A percentile compares a stretch with the other conserved stretches of the same genome.
Conservation (phyloP, 2,113 vertebrate species). For the Archilochus colubris region DNA sequence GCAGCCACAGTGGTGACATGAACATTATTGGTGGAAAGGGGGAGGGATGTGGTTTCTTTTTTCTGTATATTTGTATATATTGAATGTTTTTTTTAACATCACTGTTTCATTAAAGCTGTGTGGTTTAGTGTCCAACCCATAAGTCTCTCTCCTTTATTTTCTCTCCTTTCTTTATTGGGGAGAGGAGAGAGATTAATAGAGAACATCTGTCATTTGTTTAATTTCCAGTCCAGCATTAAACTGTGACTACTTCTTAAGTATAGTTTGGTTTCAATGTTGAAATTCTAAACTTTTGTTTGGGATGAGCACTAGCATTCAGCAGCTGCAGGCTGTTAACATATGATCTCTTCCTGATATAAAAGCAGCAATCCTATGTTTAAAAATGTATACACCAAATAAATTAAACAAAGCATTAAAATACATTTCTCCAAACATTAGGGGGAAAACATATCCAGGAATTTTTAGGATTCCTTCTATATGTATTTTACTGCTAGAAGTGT, state of each 20-base stretch:
- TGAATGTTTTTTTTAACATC: too few relatives aligned
- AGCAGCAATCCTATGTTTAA: not conserved
- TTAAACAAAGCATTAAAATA: conserved; percentile 13
- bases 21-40: too few relatives aligned
- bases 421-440: not conserved
- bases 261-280: not conserved
- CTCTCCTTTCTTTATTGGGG: too few relatives aligned
- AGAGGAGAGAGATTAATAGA: too few relatives aligned
- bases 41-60: too few relatives aligned
- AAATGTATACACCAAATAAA: not conserved
- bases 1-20: too few relatives aligned
- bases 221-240: too few relatives aligned
- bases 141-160: too few relatives aligned
- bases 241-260: not conserved
- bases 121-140: too few relatives aligned
- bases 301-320: not conserved
- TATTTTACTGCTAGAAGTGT: conserved; percentile 26
- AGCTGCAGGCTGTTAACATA: conserved; percentile 48
- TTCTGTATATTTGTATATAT: too few relatives aligned
- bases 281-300: conserved; percentile 24
- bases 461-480: not conserved
- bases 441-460: not conserved
- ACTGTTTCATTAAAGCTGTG: too few relatives aligned
- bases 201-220: too few relatives aligned
- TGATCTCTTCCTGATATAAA: conserved; percentile 44